Conservation (phyloP, 2,888 invertebrate genomes). For the Diploptera punctata region DNA sequence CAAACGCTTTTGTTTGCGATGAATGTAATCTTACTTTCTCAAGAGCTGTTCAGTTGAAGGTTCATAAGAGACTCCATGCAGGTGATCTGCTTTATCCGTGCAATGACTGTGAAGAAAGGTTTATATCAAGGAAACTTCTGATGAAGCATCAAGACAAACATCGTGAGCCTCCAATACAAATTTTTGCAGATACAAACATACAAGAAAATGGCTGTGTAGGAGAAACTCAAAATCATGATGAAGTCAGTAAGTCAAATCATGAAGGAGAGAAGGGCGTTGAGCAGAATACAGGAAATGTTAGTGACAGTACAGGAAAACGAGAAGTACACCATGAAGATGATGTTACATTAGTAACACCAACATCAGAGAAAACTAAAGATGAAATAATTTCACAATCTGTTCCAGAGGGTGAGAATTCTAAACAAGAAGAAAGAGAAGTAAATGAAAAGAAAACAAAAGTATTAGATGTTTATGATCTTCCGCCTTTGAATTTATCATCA, state of each 20-base stretch:
- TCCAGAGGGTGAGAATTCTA: conserved; percentile 53
- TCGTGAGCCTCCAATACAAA: conserved; percentile 53
- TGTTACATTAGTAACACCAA: conserved; percentile 38
- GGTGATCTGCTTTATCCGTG: conserved; percentile 76
- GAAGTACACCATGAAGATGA: conserved; percentile 18
- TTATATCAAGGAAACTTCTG: conserved; percentile 81
- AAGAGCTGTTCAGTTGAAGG: conserved; percentile 79
- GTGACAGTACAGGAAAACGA: background rate
- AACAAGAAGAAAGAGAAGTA: conserved; percentile 49
- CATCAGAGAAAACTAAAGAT: conserved; percentile 49
- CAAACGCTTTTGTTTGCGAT: conserved; percentile 78
- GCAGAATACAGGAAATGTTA: background rate
- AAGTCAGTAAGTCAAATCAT: conserved; percentile 21
- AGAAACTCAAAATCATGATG: conserved; percentile 44
- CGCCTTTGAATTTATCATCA: conserved; percentile 78
- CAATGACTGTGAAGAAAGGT: conserved; percentile 75
- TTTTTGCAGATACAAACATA: conserved; percentile 43
- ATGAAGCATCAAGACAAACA: conserved; percentile 74
- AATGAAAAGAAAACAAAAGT: conserved; percentile 38
- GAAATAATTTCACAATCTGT: conserved; percentile 50
- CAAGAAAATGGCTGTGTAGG: conserved; percentile 36
- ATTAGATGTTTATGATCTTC: conserved; percentile 73
- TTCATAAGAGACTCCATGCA: conserved; percentile 81
- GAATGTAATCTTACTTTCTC: conserved; percentile 79
- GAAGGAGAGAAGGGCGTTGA: background rate